Evolutionary conservation across 2,113 vertebrate genomes (phyloP).

Genomic region (Bombycilla garrulus): DNA sequence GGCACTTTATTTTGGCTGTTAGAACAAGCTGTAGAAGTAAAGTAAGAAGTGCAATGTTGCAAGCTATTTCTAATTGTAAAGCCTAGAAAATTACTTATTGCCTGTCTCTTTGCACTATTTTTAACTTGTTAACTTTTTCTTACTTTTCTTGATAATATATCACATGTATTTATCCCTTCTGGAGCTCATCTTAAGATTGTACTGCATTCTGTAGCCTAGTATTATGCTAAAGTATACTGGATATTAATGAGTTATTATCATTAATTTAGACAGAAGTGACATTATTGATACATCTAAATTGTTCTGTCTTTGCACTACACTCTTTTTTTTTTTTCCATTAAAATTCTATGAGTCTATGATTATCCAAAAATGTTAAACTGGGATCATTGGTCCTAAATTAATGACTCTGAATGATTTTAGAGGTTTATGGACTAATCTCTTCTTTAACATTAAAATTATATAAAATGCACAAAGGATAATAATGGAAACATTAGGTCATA

Average conservation of each 20-base stretch:
- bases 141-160: background rate
- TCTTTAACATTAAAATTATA: background rate
- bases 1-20: background rate
- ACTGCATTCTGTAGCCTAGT: background rate
- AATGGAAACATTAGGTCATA: background rate
- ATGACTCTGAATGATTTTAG: background rate
- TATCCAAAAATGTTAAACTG: background rate
- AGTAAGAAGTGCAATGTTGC: background rate
- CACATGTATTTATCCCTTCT: background rate
- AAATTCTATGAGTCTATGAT: background rate
- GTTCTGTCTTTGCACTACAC: background rate
- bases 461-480: background rate
- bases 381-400: background rate
- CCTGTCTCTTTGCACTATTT: background rate
- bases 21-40: background rate
- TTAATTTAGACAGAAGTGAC: background rate
- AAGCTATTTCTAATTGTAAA: background rate
- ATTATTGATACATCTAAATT: background rate
- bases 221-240: background rate
- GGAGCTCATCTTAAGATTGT: background rate
- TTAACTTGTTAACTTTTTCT: background rate
- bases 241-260: background rate
- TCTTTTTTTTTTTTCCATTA: background rate
- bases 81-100: background rate
- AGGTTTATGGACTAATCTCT: background rate